phyloP scores from a whole-genome alignment of 2,113 vertebrate genomes.

The Pelvicachromis taeniatus region DNA sequence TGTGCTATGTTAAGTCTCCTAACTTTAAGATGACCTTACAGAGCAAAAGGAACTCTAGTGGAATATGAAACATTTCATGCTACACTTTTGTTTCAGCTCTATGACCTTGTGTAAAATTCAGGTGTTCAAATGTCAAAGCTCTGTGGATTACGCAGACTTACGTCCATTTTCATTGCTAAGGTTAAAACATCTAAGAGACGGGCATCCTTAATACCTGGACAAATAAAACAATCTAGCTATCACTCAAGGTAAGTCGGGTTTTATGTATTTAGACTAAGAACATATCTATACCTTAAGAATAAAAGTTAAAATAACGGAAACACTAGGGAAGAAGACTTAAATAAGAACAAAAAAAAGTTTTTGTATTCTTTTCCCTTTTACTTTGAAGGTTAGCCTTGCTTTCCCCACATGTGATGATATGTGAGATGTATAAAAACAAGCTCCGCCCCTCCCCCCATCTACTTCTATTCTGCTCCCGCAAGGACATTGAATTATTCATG shows the following conservation, averaged over 20 bases:
- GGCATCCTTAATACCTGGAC: not conserved
- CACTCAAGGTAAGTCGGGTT: not conserved
- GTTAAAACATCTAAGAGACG: not conserved
- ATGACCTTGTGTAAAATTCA: not conserved
- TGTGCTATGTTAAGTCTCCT: not conserved
- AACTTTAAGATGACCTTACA: not conserved
- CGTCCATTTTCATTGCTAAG: not conserved
- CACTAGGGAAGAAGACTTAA: not conserved
- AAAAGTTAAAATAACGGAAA: not conserved
- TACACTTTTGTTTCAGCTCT: not conserved
- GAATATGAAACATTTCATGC: not conserved
- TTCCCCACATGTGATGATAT: not conserved
- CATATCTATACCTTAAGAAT: not conserved
- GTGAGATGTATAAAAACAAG: slow-evolving; percentile 31
- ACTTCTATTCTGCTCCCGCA: slow-evolving; percentile 14
- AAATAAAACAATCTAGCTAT: not conserved
- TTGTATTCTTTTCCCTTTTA: not conserved
- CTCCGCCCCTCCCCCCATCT: not conserved
- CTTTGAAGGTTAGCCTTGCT: not conserved
- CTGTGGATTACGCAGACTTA: not conserved
- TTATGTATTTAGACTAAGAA: not conserved
- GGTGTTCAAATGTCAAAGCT: not conserved
- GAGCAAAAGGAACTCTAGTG: not conserved
- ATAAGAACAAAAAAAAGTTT: not conserved
- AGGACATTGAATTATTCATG: slow-evolving; percentile 66